phyloP scores from a whole-genome alignment of 1,140 invertebrate species.

The Zaprionus gabonicus region DNA sequence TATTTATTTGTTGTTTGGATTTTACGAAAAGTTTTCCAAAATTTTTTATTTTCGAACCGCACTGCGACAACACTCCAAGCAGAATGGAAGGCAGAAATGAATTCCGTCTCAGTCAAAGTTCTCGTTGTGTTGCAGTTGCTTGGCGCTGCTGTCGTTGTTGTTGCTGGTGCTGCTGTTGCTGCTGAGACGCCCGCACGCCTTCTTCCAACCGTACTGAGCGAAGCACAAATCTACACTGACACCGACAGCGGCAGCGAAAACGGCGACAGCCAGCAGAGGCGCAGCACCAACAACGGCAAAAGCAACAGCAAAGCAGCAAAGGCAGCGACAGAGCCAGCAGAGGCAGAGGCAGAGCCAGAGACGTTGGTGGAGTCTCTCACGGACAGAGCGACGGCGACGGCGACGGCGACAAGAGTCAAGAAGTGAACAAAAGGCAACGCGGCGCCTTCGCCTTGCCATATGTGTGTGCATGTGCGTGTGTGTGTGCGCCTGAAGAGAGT shows the following conservation, averaged over 20 bases:
- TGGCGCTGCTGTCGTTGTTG: constrained; percentile 6
- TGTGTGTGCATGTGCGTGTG: neutral
- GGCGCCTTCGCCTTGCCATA: constrained; percentile 26
- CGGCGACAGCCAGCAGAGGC: constrained; percentile 50
- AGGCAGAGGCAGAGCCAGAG: constrained; percentile 36
- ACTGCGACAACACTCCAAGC: constrained; percentile 30
- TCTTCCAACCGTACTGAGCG: constrained; percentile 76
- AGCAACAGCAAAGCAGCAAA: constrained; percentile 2
- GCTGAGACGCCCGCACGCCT: constrained; percentile 65
- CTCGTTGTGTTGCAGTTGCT: constrained; percentile 28
- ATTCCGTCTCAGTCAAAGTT: constrained; percentile 33
- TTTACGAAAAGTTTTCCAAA: constrained; percentile 5
- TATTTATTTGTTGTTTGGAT: neutral
- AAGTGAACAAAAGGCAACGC: constrained; percentile 64
- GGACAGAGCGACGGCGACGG: neutral
- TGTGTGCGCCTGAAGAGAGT: constrained; percentile 42
- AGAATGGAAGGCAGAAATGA: constrained; percentile 44
- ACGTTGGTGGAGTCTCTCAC: constrained; percentile 51
- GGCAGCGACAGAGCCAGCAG: constrained; percentile 28
- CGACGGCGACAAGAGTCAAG: constrained; percentile 58
- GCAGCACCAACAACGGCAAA: constrained; percentile 8
- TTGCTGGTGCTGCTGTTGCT: constrained; percentile 25
- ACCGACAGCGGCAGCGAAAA: constrained; percentile 52
- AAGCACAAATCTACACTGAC: constrained; percentile 83
- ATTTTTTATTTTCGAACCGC: constrained; percentile 32